Evolutionary conservation across 2,888 invertebrate species (phyloP), one percentile per base, ranked within the genome.

Genomic region (Gymnocheta viridis): DNA sequence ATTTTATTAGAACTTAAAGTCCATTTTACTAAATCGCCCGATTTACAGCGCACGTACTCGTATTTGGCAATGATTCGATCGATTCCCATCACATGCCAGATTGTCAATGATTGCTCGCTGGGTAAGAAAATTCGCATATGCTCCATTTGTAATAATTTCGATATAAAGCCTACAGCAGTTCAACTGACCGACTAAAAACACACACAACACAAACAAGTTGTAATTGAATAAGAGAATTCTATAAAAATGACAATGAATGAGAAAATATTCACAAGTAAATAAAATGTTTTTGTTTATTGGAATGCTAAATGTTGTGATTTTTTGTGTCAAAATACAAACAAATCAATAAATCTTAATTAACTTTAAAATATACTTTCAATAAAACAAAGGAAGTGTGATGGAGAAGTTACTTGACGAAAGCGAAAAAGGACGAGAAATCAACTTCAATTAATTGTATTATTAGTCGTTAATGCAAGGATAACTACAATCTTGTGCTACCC

Each of bases 281-380:
- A 7, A 27, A 62, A 41, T 44, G 14, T 32, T 24, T 67, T 58
- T 60, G 22, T 27, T 38, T 9, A 47, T 58, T 76, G 7, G 27
- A 58, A 67, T 66, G 17, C 54, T 22, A 58, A 51, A 54, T 32
- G 38, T 56, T 64, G n/a, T 38, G 19, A 32, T 6, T 22, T 41
- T 14, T 60, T 73, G 24, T 69, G 24, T 58, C 29, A 5, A 12
- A 27, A 51, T 49, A 73, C 44, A 79, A 41, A 79, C 49, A 74
- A 73, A 56, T 82, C 56, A 70, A 79, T 69, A 74, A 64, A 64
- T 74, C 56, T 73, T 22, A 64, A 73, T 73, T 82, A 73, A 78
- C 79, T 56, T 64, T 27, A 82, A 69, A 82, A 60, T 22, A 22
- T 10, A 2, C 12, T 17, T 47, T 47, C 10, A 12, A 9, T 9